A percentile compares a stretch with the other conserved stretches of the same genome.
Conservation (phyloP, 2,888 invertebrate species). For the Microchrysa polita region DNA sequence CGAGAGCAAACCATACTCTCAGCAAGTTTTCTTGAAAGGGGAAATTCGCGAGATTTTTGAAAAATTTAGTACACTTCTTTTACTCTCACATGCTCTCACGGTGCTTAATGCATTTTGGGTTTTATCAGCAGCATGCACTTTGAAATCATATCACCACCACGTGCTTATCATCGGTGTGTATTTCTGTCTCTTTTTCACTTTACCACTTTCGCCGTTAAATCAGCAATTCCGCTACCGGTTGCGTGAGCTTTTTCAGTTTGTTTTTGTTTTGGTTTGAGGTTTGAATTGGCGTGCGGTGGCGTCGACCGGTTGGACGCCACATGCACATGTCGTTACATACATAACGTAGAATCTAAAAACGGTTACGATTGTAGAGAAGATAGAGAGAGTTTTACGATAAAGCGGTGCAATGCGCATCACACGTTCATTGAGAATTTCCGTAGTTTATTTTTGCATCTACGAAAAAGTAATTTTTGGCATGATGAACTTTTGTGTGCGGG, state of each 20-base stretch:
- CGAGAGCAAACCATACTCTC: too few species aligned
- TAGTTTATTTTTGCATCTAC: background rate
- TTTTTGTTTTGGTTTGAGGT: constrained; percentile 40
- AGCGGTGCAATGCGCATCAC: constrained; percentile 22
- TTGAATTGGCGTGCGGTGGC: constrained; percentile 21
- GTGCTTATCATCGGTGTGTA: too few species aligned
- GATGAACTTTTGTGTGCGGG: background rate
- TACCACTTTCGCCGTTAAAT: constrained; percentile 47
- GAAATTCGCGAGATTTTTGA: background rate
- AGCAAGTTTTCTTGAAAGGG: too few species aligned
- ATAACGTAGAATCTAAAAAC: too few species aligned
- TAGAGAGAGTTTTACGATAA: constrained; percentile 15
- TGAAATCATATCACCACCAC: constrained; percentile 14
- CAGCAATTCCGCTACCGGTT: constrained; percentile 14
- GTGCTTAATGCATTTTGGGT: background rate
- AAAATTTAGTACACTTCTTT: constrained; percentile 26
- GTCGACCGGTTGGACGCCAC: constrained; percentile 38
- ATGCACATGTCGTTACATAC: background rate
- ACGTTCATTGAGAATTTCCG: constrained; percentile 28
- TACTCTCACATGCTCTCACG: background rate
- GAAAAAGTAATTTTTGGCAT: background rate
- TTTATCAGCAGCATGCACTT: background rate
- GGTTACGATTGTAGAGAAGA: background rate
- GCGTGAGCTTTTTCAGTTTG: constrained; percentile 42
- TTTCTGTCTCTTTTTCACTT: constrained; percentile 9